These are phyloP conservation scores for Musca vetustissima DNA, from an alignment of 1,140 invertebrate genomes.

Conservation along the genomic window DNA sequence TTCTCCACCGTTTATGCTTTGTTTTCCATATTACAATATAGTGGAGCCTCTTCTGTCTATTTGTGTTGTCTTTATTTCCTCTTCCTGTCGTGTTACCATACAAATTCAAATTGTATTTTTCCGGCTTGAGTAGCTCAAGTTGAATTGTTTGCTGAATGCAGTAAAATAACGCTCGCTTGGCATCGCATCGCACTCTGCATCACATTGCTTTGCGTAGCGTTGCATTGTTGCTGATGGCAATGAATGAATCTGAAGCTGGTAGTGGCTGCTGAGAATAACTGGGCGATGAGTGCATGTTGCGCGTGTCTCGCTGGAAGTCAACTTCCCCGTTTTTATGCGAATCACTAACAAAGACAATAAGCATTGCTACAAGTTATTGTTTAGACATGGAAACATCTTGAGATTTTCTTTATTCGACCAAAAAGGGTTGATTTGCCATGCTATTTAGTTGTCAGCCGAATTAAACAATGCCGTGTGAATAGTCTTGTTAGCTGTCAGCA, in stretches of 20 bases:
- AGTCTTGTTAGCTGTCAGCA: too few species aligned
- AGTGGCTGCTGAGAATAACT: neutral
- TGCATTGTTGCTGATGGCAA: neutral
- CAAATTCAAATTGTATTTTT: constrained; percentile 22
- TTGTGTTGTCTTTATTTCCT: constrained; percentile 15
- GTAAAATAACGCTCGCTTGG: neutral
- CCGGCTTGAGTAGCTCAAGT: constrained; percentile 21
- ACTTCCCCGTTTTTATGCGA: neutral
- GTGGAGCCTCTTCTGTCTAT: neutral
- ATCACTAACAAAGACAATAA: too few species aligned
- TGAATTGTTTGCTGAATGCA: neutral
- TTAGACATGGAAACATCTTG: too few species aligned
- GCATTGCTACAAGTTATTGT: too few species aligned
- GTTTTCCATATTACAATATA: neutral
- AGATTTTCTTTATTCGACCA: too few species aligned
- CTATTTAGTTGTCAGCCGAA: too few species aligned
- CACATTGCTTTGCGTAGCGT: neutral
- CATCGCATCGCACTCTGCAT: neutral
- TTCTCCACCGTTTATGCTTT: neutral
- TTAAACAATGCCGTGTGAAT: too few species aligned
- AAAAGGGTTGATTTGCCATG: too few species aligned
- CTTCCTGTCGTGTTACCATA: constrained; percentile 5
- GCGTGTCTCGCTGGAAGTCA: constrained; percentile 9
- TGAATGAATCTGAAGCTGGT: neutral
- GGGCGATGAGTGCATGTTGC: neutral